Conservation (phyloP, 2,888 invertebrate species). For the Papilio elwesi region DNA sequence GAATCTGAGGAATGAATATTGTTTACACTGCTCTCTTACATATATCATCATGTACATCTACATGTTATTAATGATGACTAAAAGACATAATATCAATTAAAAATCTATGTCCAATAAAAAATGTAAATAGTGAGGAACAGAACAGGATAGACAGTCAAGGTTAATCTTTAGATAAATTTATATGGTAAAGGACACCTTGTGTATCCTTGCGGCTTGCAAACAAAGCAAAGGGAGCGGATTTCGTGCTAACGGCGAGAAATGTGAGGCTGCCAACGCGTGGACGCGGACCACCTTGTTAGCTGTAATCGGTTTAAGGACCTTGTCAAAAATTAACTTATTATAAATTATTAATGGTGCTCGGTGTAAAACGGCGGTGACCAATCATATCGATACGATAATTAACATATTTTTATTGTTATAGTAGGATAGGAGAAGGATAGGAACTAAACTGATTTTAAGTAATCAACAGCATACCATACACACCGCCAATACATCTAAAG, state of each 20-base stretch:
- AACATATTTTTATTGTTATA: too few relatives aligned
- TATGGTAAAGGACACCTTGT: constrained; percentile 34
- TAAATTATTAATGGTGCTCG: constrained; percentile 65
- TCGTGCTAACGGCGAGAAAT: constrained; percentile 39
- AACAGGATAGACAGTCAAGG: constrained; percentile 9
- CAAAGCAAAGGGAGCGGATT: constrained; percentile 58
- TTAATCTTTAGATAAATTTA: constrained; percentile 25
- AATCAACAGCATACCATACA: too few relatives aligned
- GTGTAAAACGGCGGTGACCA: constrained; percentile 42
- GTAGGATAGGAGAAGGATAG: too few relatives aligned
- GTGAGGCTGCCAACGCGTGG: constrained; percentile 48
- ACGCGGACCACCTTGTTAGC: constrained; percentile 79
- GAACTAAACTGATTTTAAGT: too few relatives aligned
- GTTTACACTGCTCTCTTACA: too few relatives aligned
- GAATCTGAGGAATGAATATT: too few relatives aligned
- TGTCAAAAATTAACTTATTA: constrained; percentile 73
- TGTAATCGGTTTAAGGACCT: constrained; percentile 75
- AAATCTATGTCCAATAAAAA: background rate
- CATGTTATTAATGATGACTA: too few relatives aligned
- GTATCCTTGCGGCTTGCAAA: constrained; percentile 50
- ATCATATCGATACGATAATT: constrained; percentile 47
- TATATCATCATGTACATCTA: too few relatives aligned
- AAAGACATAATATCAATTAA: too few relatives aligned
- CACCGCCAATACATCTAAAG: too few relatives aligned
- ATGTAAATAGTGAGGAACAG: constrained; percentile 15